phyloP scores from a whole-genome alignment of 2,113 vertebrate species.

The Nibea albiflora region DNA sequence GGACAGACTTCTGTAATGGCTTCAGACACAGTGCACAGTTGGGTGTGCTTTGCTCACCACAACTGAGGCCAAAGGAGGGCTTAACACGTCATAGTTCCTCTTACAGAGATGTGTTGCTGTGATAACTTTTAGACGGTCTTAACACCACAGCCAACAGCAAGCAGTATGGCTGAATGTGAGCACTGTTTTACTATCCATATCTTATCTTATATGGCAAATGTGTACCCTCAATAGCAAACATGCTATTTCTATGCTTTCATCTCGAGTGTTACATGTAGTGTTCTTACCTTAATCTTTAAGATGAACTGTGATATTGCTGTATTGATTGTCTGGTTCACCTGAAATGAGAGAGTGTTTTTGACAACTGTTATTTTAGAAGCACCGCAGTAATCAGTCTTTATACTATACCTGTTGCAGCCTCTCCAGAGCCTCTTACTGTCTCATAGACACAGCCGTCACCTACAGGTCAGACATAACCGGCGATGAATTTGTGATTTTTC shows the following conservation, averaged over 20 bases:
- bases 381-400: not conserved
- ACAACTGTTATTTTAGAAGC: not conserved
- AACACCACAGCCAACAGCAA: not conserved
- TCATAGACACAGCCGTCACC: constrained; percentile 2
- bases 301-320: not conserved
- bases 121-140: not conserved
- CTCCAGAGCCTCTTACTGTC: not conserved
- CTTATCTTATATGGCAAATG: not conserved
- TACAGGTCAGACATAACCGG: not conserved
- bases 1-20: too few species aligned
- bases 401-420: not conserved
- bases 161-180: not conserved
- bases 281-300: not conserved
- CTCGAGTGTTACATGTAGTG: not conserved
- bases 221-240: not conserved
- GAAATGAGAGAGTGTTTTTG: not conserved
- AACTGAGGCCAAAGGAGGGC: not conserved
- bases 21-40: too few species aligned
- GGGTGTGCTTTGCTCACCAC: too few species aligned
- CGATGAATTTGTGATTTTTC: not conserved
- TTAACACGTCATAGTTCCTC: not conserved
- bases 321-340: not conserved
- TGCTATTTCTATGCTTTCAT: not conserved
- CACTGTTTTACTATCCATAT: not conserved
- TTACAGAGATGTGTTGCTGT: not conserved